Conservation (phyloP, 2,888 invertebrate genomes). For the Dryobota labecula region DNA sequence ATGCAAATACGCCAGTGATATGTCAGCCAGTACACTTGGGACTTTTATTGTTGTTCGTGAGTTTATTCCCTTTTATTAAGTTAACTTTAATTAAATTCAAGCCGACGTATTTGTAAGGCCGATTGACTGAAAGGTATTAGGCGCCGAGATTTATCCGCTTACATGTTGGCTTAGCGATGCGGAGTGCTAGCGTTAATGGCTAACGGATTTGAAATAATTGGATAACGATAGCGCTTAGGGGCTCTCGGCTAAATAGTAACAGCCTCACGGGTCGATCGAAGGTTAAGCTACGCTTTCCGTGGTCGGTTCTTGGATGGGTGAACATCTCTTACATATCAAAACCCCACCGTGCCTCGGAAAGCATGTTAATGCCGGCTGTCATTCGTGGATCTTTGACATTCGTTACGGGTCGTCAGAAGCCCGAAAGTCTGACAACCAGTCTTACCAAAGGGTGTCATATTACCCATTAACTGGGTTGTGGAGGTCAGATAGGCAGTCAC, state of each 20-base stretch:
- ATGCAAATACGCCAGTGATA: constrained; percentile 90
- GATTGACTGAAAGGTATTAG: constrained; percentile 88
- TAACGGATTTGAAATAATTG: constrained; percentile 62
- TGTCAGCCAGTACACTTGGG: constrained; percentile 89
- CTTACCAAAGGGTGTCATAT: neutral
- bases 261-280: neutral
- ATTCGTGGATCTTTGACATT: neutral
- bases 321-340: neutral
- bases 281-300: neutral
- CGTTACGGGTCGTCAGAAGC: neutral
- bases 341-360: neutral
- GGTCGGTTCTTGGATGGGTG: neutral
- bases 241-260: neutral
- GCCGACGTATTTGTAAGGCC: constrained; percentile 86
- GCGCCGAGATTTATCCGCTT: constrained; percentile 86
- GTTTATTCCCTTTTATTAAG: constrained; percentile 90
- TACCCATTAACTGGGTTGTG: neutral
- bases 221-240: constrained; percentile 30
- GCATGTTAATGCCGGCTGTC: neutral
- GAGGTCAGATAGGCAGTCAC: neutral
- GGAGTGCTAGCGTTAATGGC: constrained; percentile 65
- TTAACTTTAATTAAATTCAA: constrained; percentile 90
- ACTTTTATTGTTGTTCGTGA: constrained; percentile 89
- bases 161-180: constrained; percentile 75
- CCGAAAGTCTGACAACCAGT: neutral